These are phyloP conservation scores for Aplodontia rufa DNA, from an alignment of 2,113 vertebrate genomes.

Conservation along the genomic window DNA sequence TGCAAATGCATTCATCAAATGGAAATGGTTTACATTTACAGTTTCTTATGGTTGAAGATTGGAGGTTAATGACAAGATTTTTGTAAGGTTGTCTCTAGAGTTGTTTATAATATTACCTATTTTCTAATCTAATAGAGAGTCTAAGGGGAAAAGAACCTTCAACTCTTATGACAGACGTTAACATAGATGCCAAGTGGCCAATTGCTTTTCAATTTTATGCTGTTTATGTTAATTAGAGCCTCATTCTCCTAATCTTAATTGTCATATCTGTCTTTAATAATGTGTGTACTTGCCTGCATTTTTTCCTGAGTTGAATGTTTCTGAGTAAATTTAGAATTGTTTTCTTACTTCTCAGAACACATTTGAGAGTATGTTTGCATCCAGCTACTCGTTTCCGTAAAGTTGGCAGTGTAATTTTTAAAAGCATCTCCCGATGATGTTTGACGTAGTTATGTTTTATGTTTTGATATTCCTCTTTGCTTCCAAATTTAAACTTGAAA, in stretches of 20 bases:
- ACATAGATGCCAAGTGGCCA: background rate
- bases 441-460: background rate
- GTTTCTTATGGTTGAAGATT: background rate
- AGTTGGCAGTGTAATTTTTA: slow-evolving; percentile 49
- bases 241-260: background rate
- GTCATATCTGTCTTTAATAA: background rate
- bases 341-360: background rate
- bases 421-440: background rate
- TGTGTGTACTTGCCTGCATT: background rate
- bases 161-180: slow-evolving; percentile 53
- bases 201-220: slow-evolving; percentile 56
- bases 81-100: slow-evolving; percentile 34
- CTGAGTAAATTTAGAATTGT: slow-evolving; percentile 15
- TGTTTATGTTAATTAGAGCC: slow-evolving; percentile 22
- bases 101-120: slow-evolving; percentile 62
- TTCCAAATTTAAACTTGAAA: slow-evolving; percentile 39
- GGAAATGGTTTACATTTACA: background rate
- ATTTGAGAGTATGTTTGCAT: background rate
- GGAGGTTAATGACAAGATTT: background rate
- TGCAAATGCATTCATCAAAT: background rate
- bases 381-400: slow-evolving; percentile 7
- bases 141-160: background rate
- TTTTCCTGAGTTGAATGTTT: background rate
- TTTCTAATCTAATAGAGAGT: background rate
- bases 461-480: background rate